phyloP scores from a whole-genome alignment of 2,113 vertebrate species.

The Choloepus hoffmanni region DNA sequence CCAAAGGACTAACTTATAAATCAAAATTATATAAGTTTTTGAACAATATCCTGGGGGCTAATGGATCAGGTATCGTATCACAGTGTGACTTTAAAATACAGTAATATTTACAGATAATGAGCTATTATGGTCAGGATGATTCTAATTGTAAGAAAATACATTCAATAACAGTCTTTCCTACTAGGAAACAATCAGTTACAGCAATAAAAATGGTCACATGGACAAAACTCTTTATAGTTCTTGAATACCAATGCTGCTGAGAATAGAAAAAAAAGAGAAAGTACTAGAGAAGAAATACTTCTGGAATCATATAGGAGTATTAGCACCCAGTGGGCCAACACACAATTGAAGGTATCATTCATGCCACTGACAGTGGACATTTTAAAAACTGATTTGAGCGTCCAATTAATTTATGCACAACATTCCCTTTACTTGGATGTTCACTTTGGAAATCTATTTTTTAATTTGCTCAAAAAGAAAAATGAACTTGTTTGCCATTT shows the following conservation, averaged over 20 bases:
- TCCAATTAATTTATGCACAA: slow-evolving; percentile 4
- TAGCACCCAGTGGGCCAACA: neutral
- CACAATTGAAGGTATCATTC: neutral
- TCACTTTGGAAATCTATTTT: slow-evolving; percentile 26
- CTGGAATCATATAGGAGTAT: neutral
- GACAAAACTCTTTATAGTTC: neutral
- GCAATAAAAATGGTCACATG: slow-evolving; percentile 52
- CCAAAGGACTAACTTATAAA: slow-evolving; percentile 60
- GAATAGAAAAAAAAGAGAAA: neutral
- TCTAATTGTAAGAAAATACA: slow-evolving; percentile 67
- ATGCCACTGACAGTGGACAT: neutral
- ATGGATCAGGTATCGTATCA: neutral
- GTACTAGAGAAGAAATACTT: neutral
- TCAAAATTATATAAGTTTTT: slow-evolving; percentile 31
- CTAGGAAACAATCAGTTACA: slow-evolving; percentile 61
- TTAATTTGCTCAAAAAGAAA: slow-evolving; percentile 4
- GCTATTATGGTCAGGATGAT: neutral
- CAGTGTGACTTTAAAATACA: neutral
- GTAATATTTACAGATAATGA: slow-evolving; percentile 28
- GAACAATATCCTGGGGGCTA: neutral
- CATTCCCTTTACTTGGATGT: slow-evolving; percentile 29
- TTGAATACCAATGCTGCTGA: slow-evolving; percentile 38
- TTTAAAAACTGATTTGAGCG: slow-evolving; percentile 20
- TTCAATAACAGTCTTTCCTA: slow-evolving; percentile 60
- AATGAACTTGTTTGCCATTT: neutral